Conservation (phyloP, 2,888 invertebrate genomes). For the Pollenia angustigena region DNA sequence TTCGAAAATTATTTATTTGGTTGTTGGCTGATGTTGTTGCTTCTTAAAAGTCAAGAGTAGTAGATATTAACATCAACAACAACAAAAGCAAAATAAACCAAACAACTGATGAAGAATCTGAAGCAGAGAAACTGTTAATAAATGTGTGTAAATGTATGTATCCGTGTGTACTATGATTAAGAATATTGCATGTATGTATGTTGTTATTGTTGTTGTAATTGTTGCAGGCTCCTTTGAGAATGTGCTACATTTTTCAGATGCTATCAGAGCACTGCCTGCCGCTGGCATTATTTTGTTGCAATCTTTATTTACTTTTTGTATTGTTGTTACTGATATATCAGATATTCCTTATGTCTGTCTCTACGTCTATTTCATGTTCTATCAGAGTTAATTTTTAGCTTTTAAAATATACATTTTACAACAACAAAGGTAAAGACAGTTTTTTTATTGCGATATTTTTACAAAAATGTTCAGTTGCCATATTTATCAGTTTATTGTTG, state of each 20-base stretch:
- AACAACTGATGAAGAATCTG: constrained; percentile 46
- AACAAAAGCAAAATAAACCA: constrained; percentile 13
- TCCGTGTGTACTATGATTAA: not conserved
- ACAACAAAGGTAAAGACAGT: constrained; percentile 13
- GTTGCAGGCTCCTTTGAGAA: constrained; percentile 47
- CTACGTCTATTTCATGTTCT: not conserved
- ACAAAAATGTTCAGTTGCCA: no score
- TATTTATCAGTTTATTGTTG: no score
- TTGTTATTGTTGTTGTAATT: constrained; percentile 14
- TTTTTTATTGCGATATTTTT: no score
- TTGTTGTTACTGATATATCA: constrained; percentile 33
- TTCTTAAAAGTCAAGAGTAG: constrained; percentile 35
- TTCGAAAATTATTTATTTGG: constrained; percentile 25
- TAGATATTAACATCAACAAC: constrained; percentile 2
- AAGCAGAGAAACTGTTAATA: constrained; percentile 27
- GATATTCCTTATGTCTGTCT: constrained; percentile 10
- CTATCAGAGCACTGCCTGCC: constrained; percentile 71
- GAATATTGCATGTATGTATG: not conserved
- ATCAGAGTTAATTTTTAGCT: constrained; percentile 16
- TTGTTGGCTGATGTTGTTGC: constrained; percentile 3
- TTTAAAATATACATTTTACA: constrained; percentile 23
- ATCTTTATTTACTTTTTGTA: constrained; percentile 61
- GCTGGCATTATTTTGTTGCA: constrained; percentile 68
- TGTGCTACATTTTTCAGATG: constrained; percentile 63
- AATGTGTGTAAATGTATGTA: constrained; percentile 36